Conservation (phyloP, 2,113 vertebrate genomes). For the Sapajus apella region DNA sequence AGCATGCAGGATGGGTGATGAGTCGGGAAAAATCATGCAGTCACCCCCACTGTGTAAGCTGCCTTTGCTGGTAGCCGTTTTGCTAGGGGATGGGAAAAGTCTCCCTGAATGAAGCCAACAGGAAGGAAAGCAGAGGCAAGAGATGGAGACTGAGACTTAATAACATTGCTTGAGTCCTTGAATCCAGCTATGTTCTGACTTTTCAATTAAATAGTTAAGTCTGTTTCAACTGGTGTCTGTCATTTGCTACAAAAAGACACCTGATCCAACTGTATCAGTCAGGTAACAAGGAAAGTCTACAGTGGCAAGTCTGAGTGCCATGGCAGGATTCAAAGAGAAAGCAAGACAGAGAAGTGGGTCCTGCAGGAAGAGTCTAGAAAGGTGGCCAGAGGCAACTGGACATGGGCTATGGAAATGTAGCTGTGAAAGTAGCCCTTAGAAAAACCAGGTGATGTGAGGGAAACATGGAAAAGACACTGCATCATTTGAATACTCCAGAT, state of each 20-base stretch:
- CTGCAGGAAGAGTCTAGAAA: neutral
- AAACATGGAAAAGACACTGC: neutral
- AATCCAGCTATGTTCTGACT: neutral
- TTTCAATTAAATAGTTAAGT: neutral
- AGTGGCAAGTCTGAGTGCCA: neutral
- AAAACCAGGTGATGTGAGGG: neutral
- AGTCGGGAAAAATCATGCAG: neutral
- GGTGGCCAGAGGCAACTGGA: neutral
- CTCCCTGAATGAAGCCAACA: neutral
- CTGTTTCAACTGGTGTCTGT: conserved; percentile 48
- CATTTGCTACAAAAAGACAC: conserved; percentile 11
- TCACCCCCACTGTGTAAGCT: rapidly evolving
- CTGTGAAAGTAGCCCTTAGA: neutral
- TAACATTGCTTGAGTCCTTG: neutral
- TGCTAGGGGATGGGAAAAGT: neutral
- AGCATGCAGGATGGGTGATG: neutral
- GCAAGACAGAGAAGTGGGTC: neutral
- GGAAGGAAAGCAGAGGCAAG: neutral
- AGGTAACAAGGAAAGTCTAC: neutral
- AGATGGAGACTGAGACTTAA: neutral
- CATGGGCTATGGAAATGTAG: neutral
- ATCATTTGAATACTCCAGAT: neutral
- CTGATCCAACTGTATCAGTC: neutral
- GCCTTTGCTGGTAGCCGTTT: neutral
- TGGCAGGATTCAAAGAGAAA: neutral